These are phyloP conservation scores for Pseudeuparius sepicola DNA, from an alignment of 2,888 invertebrate genomes.

Conservation along the genomic window DNA sequence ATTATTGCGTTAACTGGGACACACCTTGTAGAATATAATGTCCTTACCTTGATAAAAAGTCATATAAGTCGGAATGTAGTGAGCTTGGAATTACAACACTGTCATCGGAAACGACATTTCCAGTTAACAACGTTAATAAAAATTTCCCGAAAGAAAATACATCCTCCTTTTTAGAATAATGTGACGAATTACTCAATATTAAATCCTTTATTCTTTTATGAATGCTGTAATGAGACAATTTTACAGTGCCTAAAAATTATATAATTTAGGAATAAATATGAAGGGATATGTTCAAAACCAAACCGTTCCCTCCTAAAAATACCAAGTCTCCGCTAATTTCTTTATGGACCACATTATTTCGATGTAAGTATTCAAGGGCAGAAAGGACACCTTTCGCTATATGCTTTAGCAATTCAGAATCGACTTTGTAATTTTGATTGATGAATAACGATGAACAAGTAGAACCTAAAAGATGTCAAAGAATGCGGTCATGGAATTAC, in stretches of 20 bases:
- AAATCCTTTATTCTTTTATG: conserved; percentile 55
- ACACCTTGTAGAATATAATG: too few relatives aligned
- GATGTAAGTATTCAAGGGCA: conserved; percentile 70
- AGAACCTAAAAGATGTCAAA: conserved; percentile 32
- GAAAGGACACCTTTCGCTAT: conserved; percentile 63
- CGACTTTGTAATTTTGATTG: conserved; percentile 42
- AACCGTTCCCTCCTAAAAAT: too few relatives aligned
- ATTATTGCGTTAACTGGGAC: too few relatives aligned
- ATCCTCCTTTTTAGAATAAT: conserved; percentile 64
- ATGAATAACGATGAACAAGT: conserved; percentile 42
- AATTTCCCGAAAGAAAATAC: conserved; percentile 63
- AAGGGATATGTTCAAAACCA: too few relatives aligned
- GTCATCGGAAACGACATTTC: conserved; percentile 38
- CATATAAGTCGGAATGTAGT: conserved; percentile 53
- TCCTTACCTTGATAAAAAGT: conserved; percentile 59
- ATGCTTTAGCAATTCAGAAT: conserved; percentile 49
- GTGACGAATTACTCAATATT: too few relatives aligned
- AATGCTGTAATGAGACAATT: conserved; percentile 60
- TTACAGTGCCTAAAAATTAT: conserved; percentile 40
- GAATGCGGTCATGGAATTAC: too few relatives aligned
- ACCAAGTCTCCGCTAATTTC: too few relatives aligned
- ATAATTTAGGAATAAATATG: too few relatives aligned
- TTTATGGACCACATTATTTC: conserved; percentile 72
- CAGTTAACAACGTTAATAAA: conserved; percentile 54
- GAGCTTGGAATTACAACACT: conserved; percentile 49